A percentile compares a stretch with the other conserved stretches of the same genome.
Evolutionary conservation across 1,140 invertebrate species (phyloP).

Genomic region (Danaus melanippus): DNA sequence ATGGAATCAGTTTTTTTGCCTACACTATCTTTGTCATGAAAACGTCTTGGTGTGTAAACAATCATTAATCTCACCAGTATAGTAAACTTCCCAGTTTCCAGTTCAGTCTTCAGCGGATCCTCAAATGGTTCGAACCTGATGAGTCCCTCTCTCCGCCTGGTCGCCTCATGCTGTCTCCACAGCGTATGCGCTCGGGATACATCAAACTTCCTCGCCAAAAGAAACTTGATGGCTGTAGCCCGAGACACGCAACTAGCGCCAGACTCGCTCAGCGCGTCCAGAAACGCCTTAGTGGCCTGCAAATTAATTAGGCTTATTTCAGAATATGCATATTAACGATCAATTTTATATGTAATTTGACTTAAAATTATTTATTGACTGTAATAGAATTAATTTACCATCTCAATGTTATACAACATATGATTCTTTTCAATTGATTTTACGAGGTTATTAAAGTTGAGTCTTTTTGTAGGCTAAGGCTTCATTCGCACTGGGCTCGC

Average conservation of each 20-base stretch:
- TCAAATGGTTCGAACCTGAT: constrained; percentile 84
- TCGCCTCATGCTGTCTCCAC: constrained; percentile 93
- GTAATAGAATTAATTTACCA: too few species aligned
- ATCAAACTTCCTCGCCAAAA: constrained; percentile 96
- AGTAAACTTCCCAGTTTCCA: constrained; percentile 96
- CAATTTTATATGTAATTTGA: too few species aligned
- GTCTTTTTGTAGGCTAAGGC: too few species aligned
- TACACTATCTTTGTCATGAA: too few species aligned
- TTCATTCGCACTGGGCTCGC: too few species aligned
- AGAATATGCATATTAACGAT: too few species aligned
- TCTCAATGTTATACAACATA: too few species aligned
- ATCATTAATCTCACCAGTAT: constrained; percentile 83
- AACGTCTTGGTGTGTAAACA: too few species aligned
- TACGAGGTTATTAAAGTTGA: too few species aligned
- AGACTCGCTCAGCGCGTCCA: constrained; percentile 80
- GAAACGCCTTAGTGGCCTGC: constrained; percentile 84
- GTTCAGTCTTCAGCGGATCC: constrained; percentile 88
- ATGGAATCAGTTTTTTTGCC: too few species aligned
- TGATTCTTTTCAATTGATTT: too few species aligned
- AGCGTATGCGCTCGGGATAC: constrained; percentile 88
- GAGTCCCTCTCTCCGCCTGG: constrained; percentile 88
- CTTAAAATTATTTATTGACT: too few species aligned
- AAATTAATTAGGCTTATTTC: constrained; percentile 29
- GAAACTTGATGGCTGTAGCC: constrained; percentile 93
- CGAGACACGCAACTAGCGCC: constrained; percentile 73